Evolutionary conservation across 2,888 invertebrate genomes (phyloP).

Genomic region (Diarsia dahlii): DNA sequence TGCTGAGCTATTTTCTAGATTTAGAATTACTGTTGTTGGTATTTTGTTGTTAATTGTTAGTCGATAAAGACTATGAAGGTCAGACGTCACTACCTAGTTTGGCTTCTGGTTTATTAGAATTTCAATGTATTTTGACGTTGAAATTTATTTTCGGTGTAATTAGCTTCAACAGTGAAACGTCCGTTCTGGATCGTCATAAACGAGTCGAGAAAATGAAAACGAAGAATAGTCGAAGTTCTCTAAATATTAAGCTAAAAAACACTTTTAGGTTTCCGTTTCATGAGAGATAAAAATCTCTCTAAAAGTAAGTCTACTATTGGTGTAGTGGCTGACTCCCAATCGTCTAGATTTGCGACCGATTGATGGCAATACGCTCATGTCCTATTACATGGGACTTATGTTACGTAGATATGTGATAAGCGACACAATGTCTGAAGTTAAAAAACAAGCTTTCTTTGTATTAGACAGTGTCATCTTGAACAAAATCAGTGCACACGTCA

Average conservation of each 20-base stretch:
- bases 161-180: background rate
- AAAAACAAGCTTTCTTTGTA: background rate
- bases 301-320: no score
- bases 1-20: slow-evolving; percentile 37
- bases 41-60: slow-evolving; percentile 22
- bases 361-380: background rate
- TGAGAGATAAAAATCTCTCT: no score
- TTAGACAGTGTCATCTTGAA: background rate
- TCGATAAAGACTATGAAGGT: slow-evolving; percentile 34
- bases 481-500: slow-evolving; percentile 20
- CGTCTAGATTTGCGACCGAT: no score
- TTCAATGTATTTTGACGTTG: background rate
- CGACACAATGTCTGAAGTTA: background rate
- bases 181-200: background rate
- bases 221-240: background rate
- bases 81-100: slow-evolving; percentile 6
- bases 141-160: background rate
- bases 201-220: background rate
- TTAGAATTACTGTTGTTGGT: slow-evolving; percentile 16
- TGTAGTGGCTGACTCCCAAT: no score
- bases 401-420: no score
- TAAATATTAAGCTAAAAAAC: background rate
- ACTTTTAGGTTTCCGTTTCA: background rate
- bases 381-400: background rate
- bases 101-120: slow-evolving; percentile 6